These are phyloP conservation scores for Lontra canadensis DNA, from an alignment of 2,113 vertebrate genomes.

Conservation along the genomic window DNA sequence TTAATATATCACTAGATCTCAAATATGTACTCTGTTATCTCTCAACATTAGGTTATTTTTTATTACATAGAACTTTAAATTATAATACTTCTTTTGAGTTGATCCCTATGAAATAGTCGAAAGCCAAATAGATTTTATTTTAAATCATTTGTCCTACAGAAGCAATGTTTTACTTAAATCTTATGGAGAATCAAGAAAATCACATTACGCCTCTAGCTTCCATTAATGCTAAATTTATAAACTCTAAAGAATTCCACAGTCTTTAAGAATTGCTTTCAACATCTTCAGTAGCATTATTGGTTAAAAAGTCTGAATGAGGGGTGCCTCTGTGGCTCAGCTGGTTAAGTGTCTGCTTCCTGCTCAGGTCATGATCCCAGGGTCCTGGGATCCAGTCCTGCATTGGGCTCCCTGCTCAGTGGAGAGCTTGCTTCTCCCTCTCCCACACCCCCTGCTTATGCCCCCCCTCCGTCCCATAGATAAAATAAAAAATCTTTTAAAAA, in stretches of 20 bases:
- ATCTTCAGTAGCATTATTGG: neutral
- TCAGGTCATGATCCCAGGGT: neutral
- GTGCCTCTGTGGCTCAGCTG: neutral
- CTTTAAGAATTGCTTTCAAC: neutral
- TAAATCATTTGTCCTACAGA: neutral
- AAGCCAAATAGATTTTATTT: neutral
- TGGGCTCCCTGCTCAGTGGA: neutral
- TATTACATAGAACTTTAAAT: neutral
- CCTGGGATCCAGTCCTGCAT: neutral
- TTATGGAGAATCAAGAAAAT: neutral
- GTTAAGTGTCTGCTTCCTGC: neutral
- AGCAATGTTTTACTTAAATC: neutral
- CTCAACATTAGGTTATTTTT: conserved; percentile 4
- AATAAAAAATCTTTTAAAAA: neutral
- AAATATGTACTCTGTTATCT: neutral
- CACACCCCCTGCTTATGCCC: neutral
- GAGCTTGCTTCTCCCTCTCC: neutral
- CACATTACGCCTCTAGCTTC: neutral
- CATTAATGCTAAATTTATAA: neutral
- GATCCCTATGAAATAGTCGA: neutral
- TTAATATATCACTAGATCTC: neutral
- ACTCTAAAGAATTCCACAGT: neutral
- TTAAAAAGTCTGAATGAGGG: neutral
- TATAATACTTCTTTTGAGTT: neutral
- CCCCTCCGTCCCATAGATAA: neutral